Percentiles rank a stretch among this genome's conserved stretches.
Conservation (phyloP, 37 sponge, comb jelly and placozoan genomes). For the Oscarella lobularis region DNA sequence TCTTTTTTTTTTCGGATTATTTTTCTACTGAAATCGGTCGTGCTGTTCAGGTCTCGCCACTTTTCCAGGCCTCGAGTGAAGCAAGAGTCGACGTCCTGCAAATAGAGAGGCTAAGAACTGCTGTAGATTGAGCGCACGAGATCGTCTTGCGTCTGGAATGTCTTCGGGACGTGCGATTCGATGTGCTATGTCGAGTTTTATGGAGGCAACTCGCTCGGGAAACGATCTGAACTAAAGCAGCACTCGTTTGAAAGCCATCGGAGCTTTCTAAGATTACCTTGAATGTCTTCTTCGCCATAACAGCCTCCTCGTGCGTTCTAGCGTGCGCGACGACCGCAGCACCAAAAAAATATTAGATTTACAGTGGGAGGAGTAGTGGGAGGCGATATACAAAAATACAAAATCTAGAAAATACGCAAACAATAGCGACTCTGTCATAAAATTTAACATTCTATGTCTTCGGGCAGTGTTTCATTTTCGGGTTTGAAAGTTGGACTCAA, state of each 20-base stretch:
- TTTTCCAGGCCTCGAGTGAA: slow-evolving; percentile 52
- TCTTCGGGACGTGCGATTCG: slow-evolving; percentile 3
- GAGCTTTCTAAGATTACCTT: neutral
- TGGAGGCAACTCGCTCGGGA: slow-evolving; percentile 42
- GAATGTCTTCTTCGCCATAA: neutral
- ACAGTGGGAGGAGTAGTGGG: too few relatives aligned
- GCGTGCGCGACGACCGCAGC: too few relatives aligned
- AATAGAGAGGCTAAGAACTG: too few relatives aligned
- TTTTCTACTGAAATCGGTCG: slow-evolving; percentile 46
- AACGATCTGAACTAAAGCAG: slow-evolving; percentile 50
- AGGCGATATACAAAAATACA: too few relatives aligned
- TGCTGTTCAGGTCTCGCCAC: slow-evolving; percentile 81
- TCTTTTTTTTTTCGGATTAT: neutral
- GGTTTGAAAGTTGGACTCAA: too few relatives aligned
- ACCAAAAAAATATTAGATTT: too few relatives aligned
- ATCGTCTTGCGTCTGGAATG: slow-evolving; percentile 17
- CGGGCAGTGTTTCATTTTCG: too few relatives aligned
- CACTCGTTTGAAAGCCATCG: neutral
- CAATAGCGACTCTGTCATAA: too few relatives aligned
- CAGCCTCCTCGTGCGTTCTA: neutral
- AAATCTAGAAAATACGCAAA: too few relatives aligned
- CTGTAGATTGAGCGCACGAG: too few relatives aligned
- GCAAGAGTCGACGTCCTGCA: slow-evolving; percentile 55
- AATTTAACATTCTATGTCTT: too few relatives aligned
- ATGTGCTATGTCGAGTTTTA: slow-evolving; percentile 53